Percentiles rank a stretch among this genome's conserved stretches.
Conservation (phyloP, 2,888 invertebrate species). For the Diaperis boleti region DNA sequence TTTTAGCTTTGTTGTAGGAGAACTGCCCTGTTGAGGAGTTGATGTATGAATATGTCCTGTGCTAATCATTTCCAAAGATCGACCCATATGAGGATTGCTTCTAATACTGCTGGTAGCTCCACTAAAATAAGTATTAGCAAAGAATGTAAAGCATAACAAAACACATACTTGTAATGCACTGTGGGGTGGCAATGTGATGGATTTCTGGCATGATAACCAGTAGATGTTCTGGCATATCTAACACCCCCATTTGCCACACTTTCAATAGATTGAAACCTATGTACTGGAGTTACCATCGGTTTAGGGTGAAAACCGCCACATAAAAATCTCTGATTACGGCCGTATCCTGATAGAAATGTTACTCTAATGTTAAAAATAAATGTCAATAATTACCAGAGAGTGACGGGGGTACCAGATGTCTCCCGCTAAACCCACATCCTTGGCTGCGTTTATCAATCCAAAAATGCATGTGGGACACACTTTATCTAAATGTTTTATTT, state of each 20-base stretch:
- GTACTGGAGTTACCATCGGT: constrained; percentile 80
- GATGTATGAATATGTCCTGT: constrained; percentile 45
- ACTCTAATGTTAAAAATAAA: neutral
- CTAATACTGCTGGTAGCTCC: constrained; percentile 51
- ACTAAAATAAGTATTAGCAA: constrained; percentile 42
- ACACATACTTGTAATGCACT: constrained; percentile 50
- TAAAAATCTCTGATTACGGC: constrained; percentile 54
- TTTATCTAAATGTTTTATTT: constrained; percentile 6
- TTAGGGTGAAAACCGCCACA: constrained; percentile 63
- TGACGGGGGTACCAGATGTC: constrained; percentile 77
- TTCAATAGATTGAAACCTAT: constrained; percentile 74
- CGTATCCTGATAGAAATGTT: constrained; percentile 49
- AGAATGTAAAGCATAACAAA: neutral
- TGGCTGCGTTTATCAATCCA: constrained; percentile 89
- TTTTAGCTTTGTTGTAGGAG: constrained; percentile 73
- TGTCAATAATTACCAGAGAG: constrained; percentile 67
- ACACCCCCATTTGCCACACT: constrained; percentile 71
- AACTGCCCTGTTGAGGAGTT: constrained; percentile 42
- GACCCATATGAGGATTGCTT: constrained; percentile 21
- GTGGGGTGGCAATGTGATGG: constrained; percentile 40
- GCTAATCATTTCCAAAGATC: constrained; percentile 48
- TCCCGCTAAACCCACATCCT: constrained; percentile 79
- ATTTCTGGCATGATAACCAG: constrained; percentile 48
- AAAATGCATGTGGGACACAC: constrained; percentile 77
- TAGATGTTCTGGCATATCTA: constrained; percentile 59